These are phyloP conservation scores for Polydrusus pterygomalis DNA, from an alignment of 2,888 invertebrate genomes.

Conservation along the genomic window DNA sequence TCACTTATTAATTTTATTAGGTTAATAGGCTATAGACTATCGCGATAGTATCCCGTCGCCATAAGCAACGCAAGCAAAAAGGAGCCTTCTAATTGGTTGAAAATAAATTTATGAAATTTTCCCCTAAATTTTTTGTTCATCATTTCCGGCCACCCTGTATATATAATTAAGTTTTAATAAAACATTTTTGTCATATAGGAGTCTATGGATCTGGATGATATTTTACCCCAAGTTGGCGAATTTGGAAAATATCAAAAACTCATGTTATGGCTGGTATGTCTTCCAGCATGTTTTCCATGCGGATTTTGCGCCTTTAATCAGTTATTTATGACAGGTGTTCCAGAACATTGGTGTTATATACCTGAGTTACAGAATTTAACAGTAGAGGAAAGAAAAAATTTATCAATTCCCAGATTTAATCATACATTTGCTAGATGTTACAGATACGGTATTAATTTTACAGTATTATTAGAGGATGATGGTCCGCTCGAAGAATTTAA, in stretches of 20 bases:
- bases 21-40: too few relatives aligned
- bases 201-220: conserved; percentile 86
- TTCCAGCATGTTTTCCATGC: conserved; percentile 92
- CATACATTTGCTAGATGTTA: conserved; percentile 81
- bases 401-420: conserved; percentile 78
- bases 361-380: conserved; percentile 79
- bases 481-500: conserved; percentile 45
- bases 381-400: conserved; percentile 75
- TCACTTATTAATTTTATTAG: too few relatives aligned
- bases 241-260: conserved; percentile 92
- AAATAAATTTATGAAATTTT: too few relatives aligned
- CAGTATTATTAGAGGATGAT: conserved; percentile 69
- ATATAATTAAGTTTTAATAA: not conserved
- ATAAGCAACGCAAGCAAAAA: too few relatives aligned
- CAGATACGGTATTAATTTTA: conserved; percentile 84
- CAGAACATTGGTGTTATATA: conserved; percentile 89
- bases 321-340: conserved; percentile 92
- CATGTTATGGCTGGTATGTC: conserved; percentile 88
- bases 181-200: conserved; percentile 26
- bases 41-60: too few relatives aligned
- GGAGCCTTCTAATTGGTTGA: too few relatives aligned
- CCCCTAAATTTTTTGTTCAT: too few relatives aligned
- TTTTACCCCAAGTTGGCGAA: conserved; percentile 90
- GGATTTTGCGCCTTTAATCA: conserved; percentile 96
- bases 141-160: too few relatives aligned